phyloP scores from a whole-genome alignment of 2,797 vertebrate genomes.

The Heteromormyrus szaboi region DNA sequence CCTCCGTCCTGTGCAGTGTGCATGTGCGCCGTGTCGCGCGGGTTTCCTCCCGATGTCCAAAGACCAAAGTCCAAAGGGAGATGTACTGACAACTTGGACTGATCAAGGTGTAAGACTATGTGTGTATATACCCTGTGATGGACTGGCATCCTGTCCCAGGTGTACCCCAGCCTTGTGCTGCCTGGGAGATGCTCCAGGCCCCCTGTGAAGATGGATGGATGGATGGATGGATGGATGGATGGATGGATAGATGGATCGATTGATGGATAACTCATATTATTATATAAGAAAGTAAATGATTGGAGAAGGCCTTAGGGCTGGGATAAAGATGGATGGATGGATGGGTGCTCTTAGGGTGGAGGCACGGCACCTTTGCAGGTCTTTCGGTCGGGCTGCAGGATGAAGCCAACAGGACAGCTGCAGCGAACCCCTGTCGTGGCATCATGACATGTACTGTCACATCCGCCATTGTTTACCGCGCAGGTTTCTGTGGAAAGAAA shows the following conservation, averaged over 20 bases:
- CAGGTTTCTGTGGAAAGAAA: constrained; percentile 77
- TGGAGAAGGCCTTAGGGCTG: constrained; percentile 12
- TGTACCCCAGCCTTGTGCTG: background rate
- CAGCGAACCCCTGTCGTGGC: constrained; percentile 88
- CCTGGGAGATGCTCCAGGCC: background rate
- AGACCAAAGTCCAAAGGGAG: background rate
- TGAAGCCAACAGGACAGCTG: constrained; percentile 97
- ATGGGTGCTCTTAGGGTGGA: background rate
- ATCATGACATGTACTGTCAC: constrained; percentile 95
- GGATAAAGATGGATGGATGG: background rate
- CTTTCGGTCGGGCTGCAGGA: constrained; percentile 88
- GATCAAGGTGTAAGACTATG: background rate
- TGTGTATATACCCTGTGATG: background rate
- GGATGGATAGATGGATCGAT: background rate
- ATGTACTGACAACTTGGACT: background rate
- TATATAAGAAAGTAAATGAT: background rate
- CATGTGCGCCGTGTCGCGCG: background rate
- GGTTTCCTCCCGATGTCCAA: background rate
- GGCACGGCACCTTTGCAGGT: constrained; percentile 83
- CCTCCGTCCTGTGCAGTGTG: background rate
- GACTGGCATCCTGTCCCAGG: background rate
- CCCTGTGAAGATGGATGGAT: background rate
- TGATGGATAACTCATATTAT: background rate
- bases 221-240: background rate
- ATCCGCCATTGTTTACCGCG: constrained; percentile 95